Conservation (phyloP, 2,113 vertebrate species). For the Anser cygnoides region DNA sequence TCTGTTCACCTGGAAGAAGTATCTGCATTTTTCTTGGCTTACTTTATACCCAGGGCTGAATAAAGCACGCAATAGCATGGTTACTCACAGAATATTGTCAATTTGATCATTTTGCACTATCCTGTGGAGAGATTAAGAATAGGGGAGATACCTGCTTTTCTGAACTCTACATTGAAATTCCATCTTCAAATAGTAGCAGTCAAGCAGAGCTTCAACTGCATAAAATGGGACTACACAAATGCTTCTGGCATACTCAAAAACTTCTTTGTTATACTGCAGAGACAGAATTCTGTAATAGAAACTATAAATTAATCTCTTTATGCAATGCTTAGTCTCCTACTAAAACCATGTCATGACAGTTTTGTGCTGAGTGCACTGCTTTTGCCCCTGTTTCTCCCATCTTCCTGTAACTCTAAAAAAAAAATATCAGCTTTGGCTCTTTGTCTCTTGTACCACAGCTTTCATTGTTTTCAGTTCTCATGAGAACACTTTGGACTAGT, state of each 20-base stretch:
- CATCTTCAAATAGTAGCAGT: neutral
- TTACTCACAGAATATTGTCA: neutral
- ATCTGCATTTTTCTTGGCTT: neutral
- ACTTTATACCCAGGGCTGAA: neutral
- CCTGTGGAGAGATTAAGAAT: neutral
- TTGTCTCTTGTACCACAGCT: neutral
- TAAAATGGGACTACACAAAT: neutral
- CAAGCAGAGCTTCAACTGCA: neutral
- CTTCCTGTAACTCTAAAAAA: neutral
- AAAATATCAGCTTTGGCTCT: neutral
- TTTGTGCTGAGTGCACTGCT: neutral
- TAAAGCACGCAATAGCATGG: neutral
- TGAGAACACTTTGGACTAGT: neutral
- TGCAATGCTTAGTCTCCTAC: neutral
- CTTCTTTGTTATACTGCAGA: neutral
- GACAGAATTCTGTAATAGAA: neutral
- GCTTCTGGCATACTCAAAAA: neutral
- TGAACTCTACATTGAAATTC: neutral
- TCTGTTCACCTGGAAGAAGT: constrained; percentile 44
- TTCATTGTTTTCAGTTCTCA: neutral
- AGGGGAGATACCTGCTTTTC: neutral
- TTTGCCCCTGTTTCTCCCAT: neutral
- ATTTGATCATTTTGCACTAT: neutral
- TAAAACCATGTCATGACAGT: neutral
- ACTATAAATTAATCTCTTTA: neutral